These are phyloP conservation scores for Gonatopus flavifemur DNA, from an alignment of 1,140 invertebrate species.

Conservation along the genomic window DNA sequence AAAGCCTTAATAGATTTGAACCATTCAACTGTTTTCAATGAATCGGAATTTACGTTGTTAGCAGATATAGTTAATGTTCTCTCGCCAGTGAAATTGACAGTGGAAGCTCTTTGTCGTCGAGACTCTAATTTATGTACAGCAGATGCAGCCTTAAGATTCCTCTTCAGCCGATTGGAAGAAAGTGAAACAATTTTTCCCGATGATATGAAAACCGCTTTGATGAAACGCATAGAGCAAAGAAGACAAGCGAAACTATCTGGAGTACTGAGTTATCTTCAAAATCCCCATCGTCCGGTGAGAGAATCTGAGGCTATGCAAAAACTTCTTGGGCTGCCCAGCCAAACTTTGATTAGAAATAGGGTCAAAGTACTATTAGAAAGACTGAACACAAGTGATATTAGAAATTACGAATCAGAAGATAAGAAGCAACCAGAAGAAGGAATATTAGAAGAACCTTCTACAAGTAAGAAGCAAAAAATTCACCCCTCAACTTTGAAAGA, in stretches of 20 bases:
- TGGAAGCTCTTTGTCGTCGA: not conserved
- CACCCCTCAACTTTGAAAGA: no score
- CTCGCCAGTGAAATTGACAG: not conserved
- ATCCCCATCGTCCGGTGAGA: no score
- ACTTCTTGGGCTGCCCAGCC: no score
- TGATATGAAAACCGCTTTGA: not conserved
- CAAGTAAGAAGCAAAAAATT: no score
- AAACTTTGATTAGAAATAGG: no score
- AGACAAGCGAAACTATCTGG: not conserved
- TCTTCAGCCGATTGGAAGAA: not conserved
- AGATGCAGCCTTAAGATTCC: not conserved
- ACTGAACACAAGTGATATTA: no score
- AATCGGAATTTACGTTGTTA: no score
- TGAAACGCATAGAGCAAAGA: not conserved
- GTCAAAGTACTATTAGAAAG: no score
- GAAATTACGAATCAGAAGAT: no score
- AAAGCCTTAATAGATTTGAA: constrained; percentile 24
- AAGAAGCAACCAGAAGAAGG: no score
- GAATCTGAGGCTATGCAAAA: no score
- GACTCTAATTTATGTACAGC: not conserved
- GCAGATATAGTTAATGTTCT: not conserved
- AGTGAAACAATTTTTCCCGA: not conserved
- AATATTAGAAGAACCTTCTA: no score
- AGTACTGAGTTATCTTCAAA: not conserved
- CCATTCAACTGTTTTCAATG: constrained; percentile 2